Evolutionary conservation across 2,888 invertebrate species (phyloP), one percentile per base, ranked within the genome.

Genomic region (Nomada fucata): DNA sequence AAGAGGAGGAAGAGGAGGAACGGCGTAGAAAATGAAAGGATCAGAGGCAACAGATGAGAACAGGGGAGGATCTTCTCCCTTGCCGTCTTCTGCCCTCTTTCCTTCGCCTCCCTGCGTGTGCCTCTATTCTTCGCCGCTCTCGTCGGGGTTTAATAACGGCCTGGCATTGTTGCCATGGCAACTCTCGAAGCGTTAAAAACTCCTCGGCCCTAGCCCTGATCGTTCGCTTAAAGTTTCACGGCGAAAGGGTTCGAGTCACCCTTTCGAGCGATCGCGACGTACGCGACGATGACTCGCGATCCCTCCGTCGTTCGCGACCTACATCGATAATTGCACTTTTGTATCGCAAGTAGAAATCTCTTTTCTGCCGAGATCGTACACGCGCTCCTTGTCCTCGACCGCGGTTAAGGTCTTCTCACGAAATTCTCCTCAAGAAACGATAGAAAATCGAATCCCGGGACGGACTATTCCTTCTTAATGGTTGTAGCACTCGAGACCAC

Each of bases 91-190:
- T 79, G 55, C 73, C 53, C 72, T 74, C 72, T 73, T 61, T 82
- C 85, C 71, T 64, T 72, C 82, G 75, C 73, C 76, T 70, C 65
- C 67, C 81, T 36, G 69, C 79, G 71, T 63, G 71, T 63, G 65
- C 81, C 87, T 86, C 85, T 87, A 87, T 90, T 89, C 91, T 89
- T 88, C 87, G 86, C 88, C 88, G 85, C 88, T 89, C 90, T 89
- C 89, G 90, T 86, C 87, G 84, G 87, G 91, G 90, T 92, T 92
- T 93, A 93, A 93, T 92, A 92, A 92, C 91, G 89, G 91, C 91
- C 91, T 89, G 89, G 89, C 89, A 91, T 91, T 90, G 92, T 92
- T 90, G 90, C 83, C 91, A 92, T 92, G 91, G 92, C 85, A 91
- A 92, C 92, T 90, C 89, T 89, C 83, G 86, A 84, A 87, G 88